Conservation (phyloP, 2,888 invertebrate genomes). For the Lochmaea capreae region DNA sequence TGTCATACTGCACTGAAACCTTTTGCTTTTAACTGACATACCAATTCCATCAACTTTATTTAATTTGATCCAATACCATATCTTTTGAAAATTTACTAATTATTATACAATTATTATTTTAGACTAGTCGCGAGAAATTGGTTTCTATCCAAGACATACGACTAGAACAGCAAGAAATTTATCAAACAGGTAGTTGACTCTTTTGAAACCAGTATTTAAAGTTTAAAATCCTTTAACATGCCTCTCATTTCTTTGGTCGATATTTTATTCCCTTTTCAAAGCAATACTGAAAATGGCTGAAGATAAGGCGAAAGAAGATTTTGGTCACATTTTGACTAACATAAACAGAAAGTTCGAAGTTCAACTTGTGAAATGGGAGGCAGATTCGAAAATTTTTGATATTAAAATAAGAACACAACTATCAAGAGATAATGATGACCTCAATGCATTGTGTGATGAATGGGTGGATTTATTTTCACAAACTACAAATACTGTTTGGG, state of each 20-base stretch:
- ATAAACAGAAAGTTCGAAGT: conserved; percentile 62
- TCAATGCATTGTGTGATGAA: conserved; percentile 62
- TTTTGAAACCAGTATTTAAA: not conserved
- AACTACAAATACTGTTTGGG: conserved; percentile 63
- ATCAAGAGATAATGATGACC: conserved; percentile 60
- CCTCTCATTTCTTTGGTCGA: conserved; percentile 41
- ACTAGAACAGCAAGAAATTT: not conserved
- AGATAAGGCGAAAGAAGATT: conserved; percentile 60
- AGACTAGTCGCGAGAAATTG: not conserved
- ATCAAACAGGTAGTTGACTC: not conserved
- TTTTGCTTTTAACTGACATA: too few species aligned
- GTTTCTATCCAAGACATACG: conserved; percentile 25
- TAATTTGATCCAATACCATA: too few species aligned
- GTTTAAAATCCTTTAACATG: conserved; percentile 6
- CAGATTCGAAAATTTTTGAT: conserved; percentile 60
- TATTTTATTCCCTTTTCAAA: conserved; percentile 46
- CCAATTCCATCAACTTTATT: too few species aligned
- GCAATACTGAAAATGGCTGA: conserved; percentile 36
- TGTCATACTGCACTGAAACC: too few species aligned
- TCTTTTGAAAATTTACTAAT: too few species aligned
- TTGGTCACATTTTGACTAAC: conserved; percentile 58
- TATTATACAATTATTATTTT: not conserved
- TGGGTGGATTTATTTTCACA: conserved; percentile 64
- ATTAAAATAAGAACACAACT: conserved; percentile 64
- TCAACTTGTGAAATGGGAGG: conserved; percentile 61